phyloP scores from a whole-genome alignment of 2,797 vertebrate genomes.

The Cuculus canorus region DNA sequence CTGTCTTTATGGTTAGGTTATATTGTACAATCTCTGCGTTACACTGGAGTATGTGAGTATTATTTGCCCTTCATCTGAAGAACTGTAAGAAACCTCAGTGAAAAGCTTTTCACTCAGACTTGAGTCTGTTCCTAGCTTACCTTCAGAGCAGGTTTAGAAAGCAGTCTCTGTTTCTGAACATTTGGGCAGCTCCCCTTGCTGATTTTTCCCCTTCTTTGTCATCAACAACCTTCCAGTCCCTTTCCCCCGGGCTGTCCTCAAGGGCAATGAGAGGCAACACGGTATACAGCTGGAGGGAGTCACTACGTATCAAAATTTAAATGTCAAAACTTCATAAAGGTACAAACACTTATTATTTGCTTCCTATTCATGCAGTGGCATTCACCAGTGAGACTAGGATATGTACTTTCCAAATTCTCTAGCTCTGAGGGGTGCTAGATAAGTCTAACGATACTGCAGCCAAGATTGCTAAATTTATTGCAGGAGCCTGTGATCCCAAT shows the following conservation, averaged over 20 bases:
- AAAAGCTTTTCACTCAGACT: not conserved
- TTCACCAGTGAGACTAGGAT: not conserved
- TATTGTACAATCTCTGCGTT: not conserved
- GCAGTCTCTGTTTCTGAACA: not conserved
- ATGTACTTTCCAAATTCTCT: slow-evolving; percentile 39
- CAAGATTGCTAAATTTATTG: slow-evolving; percentile 70
- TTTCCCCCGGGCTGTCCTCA: not conserved
- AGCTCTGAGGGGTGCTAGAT: slow-evolving; percentile 54
- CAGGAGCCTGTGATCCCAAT: slow-evolving; percentile 59
- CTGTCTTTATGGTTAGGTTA: not conserved
- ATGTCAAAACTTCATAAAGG: slow-evolving; percentile 28
- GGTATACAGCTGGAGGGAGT: not conserved
- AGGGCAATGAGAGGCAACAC: not conserved
- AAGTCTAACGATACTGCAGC: slow-evolving; percentile 37
- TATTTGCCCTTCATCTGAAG: not conserved
- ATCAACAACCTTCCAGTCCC: not conserved
- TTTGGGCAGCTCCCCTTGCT: not conserved
- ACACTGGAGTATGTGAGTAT: not conserved
- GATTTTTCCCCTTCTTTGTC: not conserved
- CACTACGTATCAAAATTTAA: not conserved
- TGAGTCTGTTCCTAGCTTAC: not conserved
- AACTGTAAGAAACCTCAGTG: not conserved
- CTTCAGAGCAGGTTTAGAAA: not conserved
- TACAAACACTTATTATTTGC: not conserved
- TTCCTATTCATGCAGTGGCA: not conserved